Evolutionary conservation across 2,797 vertebrate genomes (phyloP).

Genomic region (Oryzias sinensis): DNA sequence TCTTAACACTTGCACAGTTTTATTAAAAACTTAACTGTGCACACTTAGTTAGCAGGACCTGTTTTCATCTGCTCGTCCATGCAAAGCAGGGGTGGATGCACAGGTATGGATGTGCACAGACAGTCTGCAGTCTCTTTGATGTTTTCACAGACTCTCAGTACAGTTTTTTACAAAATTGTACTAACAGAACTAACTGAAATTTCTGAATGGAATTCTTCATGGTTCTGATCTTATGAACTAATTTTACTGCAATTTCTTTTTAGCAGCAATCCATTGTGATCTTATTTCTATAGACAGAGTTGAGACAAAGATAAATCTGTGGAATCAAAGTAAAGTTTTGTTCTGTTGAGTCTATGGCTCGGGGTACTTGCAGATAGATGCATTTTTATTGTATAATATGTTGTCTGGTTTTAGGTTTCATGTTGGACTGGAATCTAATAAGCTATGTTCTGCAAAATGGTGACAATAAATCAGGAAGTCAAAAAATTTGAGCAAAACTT

Average conservation of each 20-base stretch:
- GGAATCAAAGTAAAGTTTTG: background rate
- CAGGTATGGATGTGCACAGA: too few species aligned
- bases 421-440: background rate
- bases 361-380: background rate
- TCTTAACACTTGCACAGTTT: too few species aligned
- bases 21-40: too few species aligned
- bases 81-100: too few species aligned
- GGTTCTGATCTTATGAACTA: slow-evolving; percentile 23
- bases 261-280: background rate
- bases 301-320: background rate
- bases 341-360: background rate
- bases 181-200: background rate
- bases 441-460: background rate
- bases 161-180: too few species aligned
- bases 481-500: background rate
- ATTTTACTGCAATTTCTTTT: too few species aligned
- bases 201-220: slow-evolving; percentile 11
- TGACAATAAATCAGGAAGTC: background rate
- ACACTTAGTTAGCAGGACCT: too few species aligned
- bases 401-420: background rate
- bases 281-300: background rate
- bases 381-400: background rate
- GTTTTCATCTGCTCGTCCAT: too few species aligned
- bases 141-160: too few species aligned
- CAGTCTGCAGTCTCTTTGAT: too few species aligned